phyloP scores from a whole-genome alignment of 2,797 vertebrate genomes.

The Carduelis carduelis region DNA sequence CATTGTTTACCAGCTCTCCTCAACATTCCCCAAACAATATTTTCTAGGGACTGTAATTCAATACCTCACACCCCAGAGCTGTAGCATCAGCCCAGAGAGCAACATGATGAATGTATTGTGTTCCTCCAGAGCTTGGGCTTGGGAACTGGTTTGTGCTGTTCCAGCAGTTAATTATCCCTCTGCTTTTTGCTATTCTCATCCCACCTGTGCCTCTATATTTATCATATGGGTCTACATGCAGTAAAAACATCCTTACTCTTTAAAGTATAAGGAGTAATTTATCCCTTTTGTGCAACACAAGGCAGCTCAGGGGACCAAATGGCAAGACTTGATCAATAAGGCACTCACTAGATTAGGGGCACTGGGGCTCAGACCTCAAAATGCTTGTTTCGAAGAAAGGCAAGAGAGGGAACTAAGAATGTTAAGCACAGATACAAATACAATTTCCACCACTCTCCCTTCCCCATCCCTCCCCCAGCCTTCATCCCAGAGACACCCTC shows the following conservation, averaged over 20 bases:
- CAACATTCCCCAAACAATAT: slow-evolving; percentile 39
- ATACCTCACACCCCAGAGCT: slow-evolving; percentile 6
- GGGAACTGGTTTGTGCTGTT: not conserved
- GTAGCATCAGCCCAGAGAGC: not conserved
- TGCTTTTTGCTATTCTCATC: slow-evolving; percentile 21
- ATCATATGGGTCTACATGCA: not conserved
- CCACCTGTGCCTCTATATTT: slow-evolving; percentile 31
- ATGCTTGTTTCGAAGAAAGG: not conserved
- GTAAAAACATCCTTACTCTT: not conserved
- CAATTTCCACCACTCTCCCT: not conserved
- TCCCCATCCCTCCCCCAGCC: not conserved
- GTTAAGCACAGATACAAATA: not conserved
- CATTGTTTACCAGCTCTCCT: slow-evolving; percentile 44
- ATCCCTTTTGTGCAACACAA: not conserved
- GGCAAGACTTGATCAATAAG: slow-evolving; percentile 52
- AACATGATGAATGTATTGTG: not conserved
- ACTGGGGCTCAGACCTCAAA: not conserved
- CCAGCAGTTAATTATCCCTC: slow-evolving; percentile 55
- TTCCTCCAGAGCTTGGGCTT: not conserved
- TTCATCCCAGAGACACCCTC: not conserved
- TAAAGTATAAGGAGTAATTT: slow-evolving; percentile 1
- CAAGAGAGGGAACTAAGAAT: not conserved
- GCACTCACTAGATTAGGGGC: not conserved
- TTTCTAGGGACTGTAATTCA: slow-evolving; percentile 50
- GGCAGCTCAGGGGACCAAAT: slow-evolving; percentile 6